Evolutionary conservation across 2,888 invertebrate genomes (phyloP).

Genomic region (Pachliopta kotzebuea): DNA sequence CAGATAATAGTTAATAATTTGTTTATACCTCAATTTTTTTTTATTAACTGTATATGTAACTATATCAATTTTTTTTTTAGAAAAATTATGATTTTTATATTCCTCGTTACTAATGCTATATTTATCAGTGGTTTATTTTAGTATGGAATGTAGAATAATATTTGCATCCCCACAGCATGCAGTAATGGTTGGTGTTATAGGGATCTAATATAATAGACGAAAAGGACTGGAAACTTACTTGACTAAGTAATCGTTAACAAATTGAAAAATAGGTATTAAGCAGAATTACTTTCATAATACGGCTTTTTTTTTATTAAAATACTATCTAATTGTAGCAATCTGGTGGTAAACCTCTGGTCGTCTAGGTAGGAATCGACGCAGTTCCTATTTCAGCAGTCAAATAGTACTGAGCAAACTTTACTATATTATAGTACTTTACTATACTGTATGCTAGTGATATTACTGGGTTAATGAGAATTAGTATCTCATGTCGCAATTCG

Average conservation of each 20-base stretch:
- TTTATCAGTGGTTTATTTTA: background rate
- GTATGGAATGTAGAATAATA: background rate
- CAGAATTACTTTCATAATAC: background rate
- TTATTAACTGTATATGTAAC: too few species aligned
- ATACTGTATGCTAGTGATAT: too few species aligned
- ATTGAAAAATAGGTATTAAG: background rate
- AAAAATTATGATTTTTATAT: background rate
- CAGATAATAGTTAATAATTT: too few species aligned
- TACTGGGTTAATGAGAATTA: too few species aligned
- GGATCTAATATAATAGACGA: background rate
- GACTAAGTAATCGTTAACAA: background rate
- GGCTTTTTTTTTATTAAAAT: background rate
- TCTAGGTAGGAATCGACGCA: too few species aligned
- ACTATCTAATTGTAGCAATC: too few species aligned
- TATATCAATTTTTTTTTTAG: background rate
- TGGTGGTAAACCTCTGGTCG: too few species aligned
- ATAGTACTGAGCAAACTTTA: too few species aligned
- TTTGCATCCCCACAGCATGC: background rate
- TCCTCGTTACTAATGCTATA: background rate
- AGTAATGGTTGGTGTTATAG: background rate
- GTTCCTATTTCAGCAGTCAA: too few species aligned
- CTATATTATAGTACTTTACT: too few species aligned
- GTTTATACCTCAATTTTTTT: too few species aligned
- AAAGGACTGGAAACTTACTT: background rate
- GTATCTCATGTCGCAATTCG: too few species aligned